Base-by-base conservation (phyloP, 2,797 vertebrate species). In the Pteronotus mesoamericanus region DNA sequence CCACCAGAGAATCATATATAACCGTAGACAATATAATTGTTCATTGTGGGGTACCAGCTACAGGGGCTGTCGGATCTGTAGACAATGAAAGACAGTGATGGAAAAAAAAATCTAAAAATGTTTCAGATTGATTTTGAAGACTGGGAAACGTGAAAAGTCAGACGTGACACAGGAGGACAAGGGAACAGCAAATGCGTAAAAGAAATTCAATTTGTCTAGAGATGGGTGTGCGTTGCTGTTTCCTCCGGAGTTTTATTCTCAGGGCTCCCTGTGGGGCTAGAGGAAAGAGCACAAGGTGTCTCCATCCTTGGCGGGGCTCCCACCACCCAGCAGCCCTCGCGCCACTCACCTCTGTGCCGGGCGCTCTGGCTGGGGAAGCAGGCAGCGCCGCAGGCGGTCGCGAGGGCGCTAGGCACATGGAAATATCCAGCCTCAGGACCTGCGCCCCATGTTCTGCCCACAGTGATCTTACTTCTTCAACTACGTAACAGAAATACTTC, bases 1-100 rank as follows among this genome's bases (percentile, higher is more conserved):
- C 86, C 86, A 64, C 69, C 75, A 80, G 88, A 84, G 53, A 91
- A 34, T 97, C 90, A 86, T 84, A 68, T 53, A 94, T 91, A 95
- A 95, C 77, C 26, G 48, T 5, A 74, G 77, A 94, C 87, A 83
- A 71, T 75, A 14, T 82, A 79, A 91, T 92, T 89, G 90, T 75
- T 96, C 88, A 83, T 86, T 95, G 88, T 34, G n/a, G 85, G 78
- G 37, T 55, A 71, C 74, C 94, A 92, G 61, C 82, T 19, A 59
- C 71, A 88, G 64, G 15, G 15, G 44, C 78, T 77, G 32, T 24
- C 83, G 46, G 57, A 61, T 95, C 93, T 91, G 94, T 48, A 94
- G 82, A 78, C 71, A 83, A 22, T 78, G 84, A 95, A 72, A 86
- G 59, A 32, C 59, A 57, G n/a, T 61, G 88, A 88, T 46, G 59